These are phyloP conservation scores for Ceratina japonica DNA, from an alignment of 1,140 invertebrate genomes.

Conservation along the genomic window DNA sequence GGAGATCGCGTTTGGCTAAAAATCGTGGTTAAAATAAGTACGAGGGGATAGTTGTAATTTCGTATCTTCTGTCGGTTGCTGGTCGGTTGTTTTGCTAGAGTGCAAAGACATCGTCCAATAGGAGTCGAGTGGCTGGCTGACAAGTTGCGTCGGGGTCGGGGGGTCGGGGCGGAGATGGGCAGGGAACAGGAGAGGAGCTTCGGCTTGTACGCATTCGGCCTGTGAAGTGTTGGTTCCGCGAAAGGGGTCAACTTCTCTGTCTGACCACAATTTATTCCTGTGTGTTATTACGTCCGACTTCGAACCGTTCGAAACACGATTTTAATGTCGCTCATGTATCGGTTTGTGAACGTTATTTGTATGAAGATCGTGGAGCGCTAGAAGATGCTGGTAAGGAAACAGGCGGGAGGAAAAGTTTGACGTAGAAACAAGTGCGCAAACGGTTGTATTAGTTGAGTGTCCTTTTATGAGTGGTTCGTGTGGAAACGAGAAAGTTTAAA, in stretches of 20 bases:
- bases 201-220: conserved; percentile 57
- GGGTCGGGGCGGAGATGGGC: conserved; percentile 58
- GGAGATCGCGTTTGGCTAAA: background rate
- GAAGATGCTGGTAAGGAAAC: conserved; percentile 72
- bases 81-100: conserved; percentile 35
- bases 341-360: conserved; percentile 40
- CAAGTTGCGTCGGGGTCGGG: conserved; percentile 47
- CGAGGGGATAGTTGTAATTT: conserved; percentile 35
- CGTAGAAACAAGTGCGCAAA: conserved; percentile 48
- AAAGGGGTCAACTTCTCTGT: conserved; percentile 50
- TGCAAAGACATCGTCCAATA: conserved; percentile 45
- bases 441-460: conserved; percentile 41
- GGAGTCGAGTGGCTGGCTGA: conserved; percentile 50
- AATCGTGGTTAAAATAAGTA: background rate
- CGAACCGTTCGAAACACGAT: background rate
- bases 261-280: conserved; percentile 32
- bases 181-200: conserved; percentile 56
- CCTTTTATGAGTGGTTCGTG: background rate
- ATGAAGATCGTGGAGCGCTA: conserved; percentile 62
- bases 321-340: conserved; percentile 46
- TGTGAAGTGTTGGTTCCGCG: conserved; percentile 49
- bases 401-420: conserved; percentile 49
- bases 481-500: conserved; percentile 28
- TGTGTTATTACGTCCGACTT: conserved; percentile 29
- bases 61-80: conserved; percentile 33